Evolutionary conservation across 2,797 vertebrate species (phyloP).

Genomic region (Bradypus variegatus): DNA sequence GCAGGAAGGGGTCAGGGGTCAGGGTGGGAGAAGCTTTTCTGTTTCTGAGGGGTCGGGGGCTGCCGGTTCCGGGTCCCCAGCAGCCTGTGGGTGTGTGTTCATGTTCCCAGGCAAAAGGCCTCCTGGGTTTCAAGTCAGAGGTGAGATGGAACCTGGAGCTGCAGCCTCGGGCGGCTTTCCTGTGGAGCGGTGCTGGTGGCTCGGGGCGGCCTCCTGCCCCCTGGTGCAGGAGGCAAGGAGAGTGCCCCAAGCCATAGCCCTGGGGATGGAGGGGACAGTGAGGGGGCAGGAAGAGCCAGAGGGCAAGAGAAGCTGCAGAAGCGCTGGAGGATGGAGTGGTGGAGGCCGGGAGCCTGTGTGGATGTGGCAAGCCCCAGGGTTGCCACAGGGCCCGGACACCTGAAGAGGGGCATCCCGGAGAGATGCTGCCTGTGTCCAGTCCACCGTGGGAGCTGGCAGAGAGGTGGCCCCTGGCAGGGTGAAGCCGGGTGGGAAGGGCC

Average conservation of each 20-base stretch:
- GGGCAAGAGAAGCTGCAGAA: no score
- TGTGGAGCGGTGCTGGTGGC: no score
- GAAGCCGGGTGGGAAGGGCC: no score
- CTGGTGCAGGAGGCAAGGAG: neutral
- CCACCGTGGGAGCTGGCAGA: neutral
- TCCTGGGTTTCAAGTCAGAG: neutral
- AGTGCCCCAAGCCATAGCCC: neutral
- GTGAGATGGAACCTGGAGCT: no score
- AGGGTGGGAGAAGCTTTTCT: neutral
- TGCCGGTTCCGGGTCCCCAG: neutral
- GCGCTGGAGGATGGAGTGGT: no score
- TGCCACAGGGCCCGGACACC: no score
- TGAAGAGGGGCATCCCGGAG: neutral
- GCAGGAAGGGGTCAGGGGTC: neutral
- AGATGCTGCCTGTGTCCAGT: neutral
- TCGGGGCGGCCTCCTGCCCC: no score
- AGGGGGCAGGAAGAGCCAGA: neutral
- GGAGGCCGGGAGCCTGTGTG: neutral
- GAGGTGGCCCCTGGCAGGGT: accelerated
- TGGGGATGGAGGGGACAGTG: neutral
- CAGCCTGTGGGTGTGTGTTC: neutral
- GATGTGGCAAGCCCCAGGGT: neutral
- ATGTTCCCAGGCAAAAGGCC: neutral
- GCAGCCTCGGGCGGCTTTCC: neutral
- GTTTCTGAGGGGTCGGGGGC: neutral